Percentiles rank a stretch among this genome's conserved stretches.
Conservation (phyloP, 1,140 invertebrate genomes). For the Asobara japonica region DNA sequence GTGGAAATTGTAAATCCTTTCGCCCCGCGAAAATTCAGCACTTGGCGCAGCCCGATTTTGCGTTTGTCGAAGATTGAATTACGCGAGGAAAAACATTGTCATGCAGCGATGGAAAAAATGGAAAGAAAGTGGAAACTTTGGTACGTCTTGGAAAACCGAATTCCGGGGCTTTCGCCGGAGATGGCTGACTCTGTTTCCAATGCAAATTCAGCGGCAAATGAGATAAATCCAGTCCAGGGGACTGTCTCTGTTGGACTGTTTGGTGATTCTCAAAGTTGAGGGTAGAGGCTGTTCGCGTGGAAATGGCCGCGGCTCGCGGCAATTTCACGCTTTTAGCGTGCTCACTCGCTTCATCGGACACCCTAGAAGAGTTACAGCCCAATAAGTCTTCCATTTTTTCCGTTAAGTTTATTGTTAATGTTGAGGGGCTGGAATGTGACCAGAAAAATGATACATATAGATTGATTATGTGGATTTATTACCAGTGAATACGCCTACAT, state of each 20-base stretch:
- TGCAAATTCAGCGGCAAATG: constrained; percentile 32
- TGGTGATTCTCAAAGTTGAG: constrained; percentile 21
- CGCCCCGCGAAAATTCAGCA: not conserved
- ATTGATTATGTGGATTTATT: too few relatives aligned
- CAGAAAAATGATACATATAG: too few relatives aligned
- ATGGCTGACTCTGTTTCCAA: constrained; percentile 17
- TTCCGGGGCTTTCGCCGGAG: not conserved
- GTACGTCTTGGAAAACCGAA: too few relatives aligned
- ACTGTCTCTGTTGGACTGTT: not conserved
- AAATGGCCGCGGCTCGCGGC: constrained; percentile 15
- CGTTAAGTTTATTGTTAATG: too few relatives aligned
- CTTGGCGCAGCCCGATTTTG: not conserved
- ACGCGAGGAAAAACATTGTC: constrained; percentile 8
- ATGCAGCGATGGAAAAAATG: not conserved
- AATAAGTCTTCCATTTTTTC: too few relatives aligned
- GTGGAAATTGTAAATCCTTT: not conserved
- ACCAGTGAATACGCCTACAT: too few relatives aligned
- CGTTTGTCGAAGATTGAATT: constrained; percentile 51
- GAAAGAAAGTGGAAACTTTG: too few relatives aligned
- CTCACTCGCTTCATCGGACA: constrained; percentile 37
- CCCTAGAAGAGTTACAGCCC: constrained; percentile 34
- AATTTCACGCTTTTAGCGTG: constrained; percentile 39
- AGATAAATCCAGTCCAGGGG: constrained; percentile 6
- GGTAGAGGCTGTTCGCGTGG: constrained; percentile 16
- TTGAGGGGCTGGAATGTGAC: too few relatives aligned